A percentile compares a stretch with the other conserved stretches of the same genome.
phyloP scores from a whole-genome alignment of 2,888 invertebrate genomes.

The Ellobium chinense region DNA sequence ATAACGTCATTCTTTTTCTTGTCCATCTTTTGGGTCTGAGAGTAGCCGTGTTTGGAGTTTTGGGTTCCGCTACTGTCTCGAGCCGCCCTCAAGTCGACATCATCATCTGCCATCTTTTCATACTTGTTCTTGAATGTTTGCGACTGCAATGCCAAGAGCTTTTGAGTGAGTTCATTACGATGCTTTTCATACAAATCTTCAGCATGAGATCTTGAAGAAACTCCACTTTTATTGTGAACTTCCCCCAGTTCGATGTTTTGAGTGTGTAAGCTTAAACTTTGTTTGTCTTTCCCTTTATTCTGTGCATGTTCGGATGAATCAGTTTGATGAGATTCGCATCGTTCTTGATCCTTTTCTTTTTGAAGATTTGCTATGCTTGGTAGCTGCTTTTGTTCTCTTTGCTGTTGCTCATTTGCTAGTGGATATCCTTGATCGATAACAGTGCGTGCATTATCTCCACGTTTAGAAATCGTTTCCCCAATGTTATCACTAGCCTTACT shows the following conservation, averaged over 20 bases:
- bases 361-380: not conserved
- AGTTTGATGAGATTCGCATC: not conserved
- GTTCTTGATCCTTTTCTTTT: not conserved
- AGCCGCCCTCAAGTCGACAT: too few relatives aligned
- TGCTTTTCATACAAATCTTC: too few relatives aligned
- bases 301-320: not conserved
- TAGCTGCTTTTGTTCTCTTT: too few relatives aligned
- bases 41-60: too few relatives aligned
- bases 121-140: too few relatives aligned
- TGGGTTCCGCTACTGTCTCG: not conserved
- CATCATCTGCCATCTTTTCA: too few relatives aligned
- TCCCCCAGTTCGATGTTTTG: conserved; percentile 10
- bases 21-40: not conserved
- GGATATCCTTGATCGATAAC: not conserved
- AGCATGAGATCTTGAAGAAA: too few relatives aligned
- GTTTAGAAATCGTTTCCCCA: not conserved
- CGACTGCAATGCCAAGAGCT: too few relatives aligned
- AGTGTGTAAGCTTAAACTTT: not conserved
- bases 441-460: not conserved
- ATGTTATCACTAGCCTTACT: not conserved
- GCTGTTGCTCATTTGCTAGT: not conserved
- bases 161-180: too few relatives aligned
- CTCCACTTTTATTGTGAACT: not conserved
- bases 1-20: not conserved
- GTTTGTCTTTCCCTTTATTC: not conserved